Percentiles rank a stretch among this genome's conserved stretches.
Conservation (phyloP, 2,888 invertebrate species). For the Notodonta ziczac region DNA sequence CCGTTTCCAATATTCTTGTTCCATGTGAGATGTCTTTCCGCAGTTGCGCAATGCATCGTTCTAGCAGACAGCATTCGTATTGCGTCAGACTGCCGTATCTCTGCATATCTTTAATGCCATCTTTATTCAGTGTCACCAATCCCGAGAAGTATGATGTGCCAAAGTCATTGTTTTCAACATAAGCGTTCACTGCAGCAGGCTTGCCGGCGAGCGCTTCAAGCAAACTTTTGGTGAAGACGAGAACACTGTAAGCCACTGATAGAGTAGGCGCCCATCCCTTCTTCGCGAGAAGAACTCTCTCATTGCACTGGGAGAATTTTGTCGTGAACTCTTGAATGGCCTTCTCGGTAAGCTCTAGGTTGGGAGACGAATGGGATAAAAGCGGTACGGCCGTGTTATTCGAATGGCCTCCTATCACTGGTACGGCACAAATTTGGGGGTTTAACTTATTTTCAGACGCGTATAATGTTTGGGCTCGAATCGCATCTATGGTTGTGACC, state of each 20-base stretch:
- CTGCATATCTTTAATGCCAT: slow-evolving; percentile 61
- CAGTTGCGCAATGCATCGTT: slow-evolving; percentile 54
- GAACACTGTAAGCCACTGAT: slow-evolving; percentile 87
- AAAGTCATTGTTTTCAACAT: slow-evolving; percentile 69
- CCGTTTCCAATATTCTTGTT: slow-evolving; percentile 59
- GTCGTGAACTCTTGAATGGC: slow-evolving; percentile 59
- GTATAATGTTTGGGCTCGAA: slow-evolving; percentile 90
- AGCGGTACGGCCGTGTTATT: slow-evolving; percentile 90
- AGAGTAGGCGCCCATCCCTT: slow-evolving; percentile 85
- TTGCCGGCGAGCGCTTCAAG: slow-evolving; percentile 74
- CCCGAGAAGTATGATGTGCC: slow-evolving; percentile 69
- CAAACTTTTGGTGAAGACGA: slow-evolving; percentile 83
- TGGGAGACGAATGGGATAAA: slow-evolving; percentile 88
- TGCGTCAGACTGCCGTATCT: slow-evolving; percentile 51
- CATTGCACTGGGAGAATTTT: slow-evolving; percentile 84
- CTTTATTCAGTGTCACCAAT: slow-evolving; percentile 49
- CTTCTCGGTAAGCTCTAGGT: slow-evolving; percentile 73
- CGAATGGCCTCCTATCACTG: slow-evolving; percentile 91
- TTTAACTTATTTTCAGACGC: slow-evolving; percentile 86
- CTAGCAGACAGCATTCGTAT: slow-evolving; percentile 61
- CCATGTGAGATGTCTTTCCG: slow-evolving; percentile 60
- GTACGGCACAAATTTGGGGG: slow-evolving; percentile 87
- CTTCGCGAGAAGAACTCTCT: slow-evolving; percentile 86
- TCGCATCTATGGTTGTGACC: slow-evolving; percentile 88
- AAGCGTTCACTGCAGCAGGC: slow-evolving; percentile 53